Conservation (phyloP, 92 coral and sea anemone genomes). For the Meandrina meandrites region DNA sequence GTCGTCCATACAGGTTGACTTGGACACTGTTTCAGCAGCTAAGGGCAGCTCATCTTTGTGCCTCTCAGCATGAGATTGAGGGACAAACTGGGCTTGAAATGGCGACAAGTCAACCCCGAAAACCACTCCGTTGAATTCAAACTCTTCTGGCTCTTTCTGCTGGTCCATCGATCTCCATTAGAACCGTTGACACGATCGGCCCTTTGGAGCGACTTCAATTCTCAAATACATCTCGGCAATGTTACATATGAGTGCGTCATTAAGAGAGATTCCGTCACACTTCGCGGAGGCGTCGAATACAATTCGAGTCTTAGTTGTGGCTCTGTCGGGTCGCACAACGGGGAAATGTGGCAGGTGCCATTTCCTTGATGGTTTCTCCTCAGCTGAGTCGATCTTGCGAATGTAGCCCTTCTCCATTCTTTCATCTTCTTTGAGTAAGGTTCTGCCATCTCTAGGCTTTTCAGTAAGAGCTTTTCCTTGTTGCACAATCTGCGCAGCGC, state of each 20-base stretch:
- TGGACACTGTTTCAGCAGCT: slow-evolving; percentile 54
- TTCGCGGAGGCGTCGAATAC: slow-evolving; percentile 77
- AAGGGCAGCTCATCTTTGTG: slow-evolving; percentile 39
- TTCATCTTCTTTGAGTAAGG: slow-evolving; percentile 41
- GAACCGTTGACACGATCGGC: slow-evolving; percentile 54
- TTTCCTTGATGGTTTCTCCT: slow-evolving; percentile 7
- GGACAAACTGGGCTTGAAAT: slow-evolving; percentile 57
- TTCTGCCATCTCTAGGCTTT: slow-evolving; percentile 39
- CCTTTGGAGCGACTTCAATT: slow-evolving; percentile 52
- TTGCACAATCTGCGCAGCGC: slow-evolving; percentile 55
- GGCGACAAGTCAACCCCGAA: slow-evolving; percentile 62
- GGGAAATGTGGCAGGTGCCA: slow-evolving; percentile 76
- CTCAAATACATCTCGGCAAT: slow-evolving; percentile 73
- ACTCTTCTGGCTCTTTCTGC: slow-evolving; percentile 48
- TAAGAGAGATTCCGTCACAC: slow-evolving; percentile 55
- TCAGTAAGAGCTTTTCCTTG: slow-evolving; percentile 61
- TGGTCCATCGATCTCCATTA: slow-evolving; percentile 57
- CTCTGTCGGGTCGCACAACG: slow-evolving; percentile 52
- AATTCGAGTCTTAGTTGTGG: slow-evolving; percentile 69
- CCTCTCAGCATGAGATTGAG: slow-evolving; percentile 36
- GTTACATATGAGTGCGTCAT: slow-evolving; percentile 64
- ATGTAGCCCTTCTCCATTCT: slow-evolving; percentile 57
- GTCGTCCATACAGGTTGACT: slow-evolving; percentile 64
- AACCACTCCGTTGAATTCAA: too few species aligned
- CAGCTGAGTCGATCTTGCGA: slow-evolving; percentile 36